phyloP scores from a whole-genome alignment of 1,140 invertebrate genomes.

The Cherax quadricarinatus region DNA sequence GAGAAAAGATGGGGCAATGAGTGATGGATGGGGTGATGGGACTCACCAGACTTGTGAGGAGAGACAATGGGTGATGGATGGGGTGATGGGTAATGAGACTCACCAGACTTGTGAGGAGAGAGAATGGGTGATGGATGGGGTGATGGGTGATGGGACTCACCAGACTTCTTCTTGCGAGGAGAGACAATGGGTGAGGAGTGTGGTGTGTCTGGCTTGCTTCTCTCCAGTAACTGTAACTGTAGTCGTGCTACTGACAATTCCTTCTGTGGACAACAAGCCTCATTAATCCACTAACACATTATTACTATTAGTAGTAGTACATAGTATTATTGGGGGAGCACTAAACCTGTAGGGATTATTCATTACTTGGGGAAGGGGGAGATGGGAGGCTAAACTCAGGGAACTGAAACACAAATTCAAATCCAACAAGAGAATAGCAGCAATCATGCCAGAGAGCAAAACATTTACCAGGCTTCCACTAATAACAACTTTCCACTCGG shows the following conservation, averaged over 20 bases:
- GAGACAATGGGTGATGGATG: too few species aligned
- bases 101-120: slow-evolving; percentile 43
- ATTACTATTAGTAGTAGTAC: too few species aligned
- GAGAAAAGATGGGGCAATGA: background rate
- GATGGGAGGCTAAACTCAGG: too few species aligned
- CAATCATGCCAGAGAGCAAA: too few species aligned
- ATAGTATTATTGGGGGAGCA: too few species aligned
- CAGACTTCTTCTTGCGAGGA: slow-evolving; percentile 53
- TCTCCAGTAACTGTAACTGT: slow-evolving; percentile 62
- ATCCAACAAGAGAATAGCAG: too few species aligned
- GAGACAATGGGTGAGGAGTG: slow-evolving; percentile 19
- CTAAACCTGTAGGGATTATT: too few species aligned
- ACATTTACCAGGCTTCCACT: too few species aligned
- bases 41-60: too few species aligned
- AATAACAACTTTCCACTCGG: too few species aligned
- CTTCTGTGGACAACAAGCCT: slow-evolving; percentile 74
- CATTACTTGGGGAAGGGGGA: background rate
- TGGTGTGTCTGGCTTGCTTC: slow-evolving; percentile 81
- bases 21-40: background rate
- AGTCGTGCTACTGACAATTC: slow-evolving; percentile 64
- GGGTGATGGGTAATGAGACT: background rate
- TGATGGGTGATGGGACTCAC: slow-evolving; percentile 2
- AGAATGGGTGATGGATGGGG: background rate
- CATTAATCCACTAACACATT: background rate
- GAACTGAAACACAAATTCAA: too few species aligned